Evolutionary conservation across 1,140 invertebrate genomes (phyloP).

Genomic region (Anadara kagoshimensis): DNA sequence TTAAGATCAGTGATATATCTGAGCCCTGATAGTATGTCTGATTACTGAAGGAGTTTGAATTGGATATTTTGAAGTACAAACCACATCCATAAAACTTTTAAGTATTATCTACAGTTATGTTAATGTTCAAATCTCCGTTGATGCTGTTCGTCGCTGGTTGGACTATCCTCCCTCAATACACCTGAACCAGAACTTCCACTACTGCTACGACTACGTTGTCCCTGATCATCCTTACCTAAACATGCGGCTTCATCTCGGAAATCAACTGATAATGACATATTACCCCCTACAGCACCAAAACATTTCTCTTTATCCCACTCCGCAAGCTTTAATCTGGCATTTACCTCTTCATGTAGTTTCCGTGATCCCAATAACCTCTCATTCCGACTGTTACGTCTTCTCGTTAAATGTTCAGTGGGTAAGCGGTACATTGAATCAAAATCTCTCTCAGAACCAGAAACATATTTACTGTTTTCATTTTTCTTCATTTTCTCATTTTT

Average conservation of each 20-base stretch:
- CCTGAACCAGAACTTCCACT: slow-evolving; percentile 26
- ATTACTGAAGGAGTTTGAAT: too few relatives aligned
- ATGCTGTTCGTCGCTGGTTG: not conserved
- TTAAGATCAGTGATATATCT: too few relatives aligned
- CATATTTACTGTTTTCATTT: slow-evolving; percentile 26
- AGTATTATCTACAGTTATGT: too few relatives aligned
- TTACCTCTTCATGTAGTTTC: slow-evolving; percentile 31
- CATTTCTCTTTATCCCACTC: slow-evolving; percentile 30
- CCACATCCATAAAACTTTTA: too few relatives aligned
- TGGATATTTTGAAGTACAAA: too few relatives aligned
- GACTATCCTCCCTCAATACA: not conserved
- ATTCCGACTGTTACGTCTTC: not conserved
- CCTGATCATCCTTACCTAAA: not conserved
- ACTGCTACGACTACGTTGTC: slow-evolving; percentile 22
- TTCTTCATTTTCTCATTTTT: slow-evolving; percentile 35
- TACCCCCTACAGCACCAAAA: slow-evolving; percentile 29
- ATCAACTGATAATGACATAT: not conserved
- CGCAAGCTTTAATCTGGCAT: slow-evolving; percentile 16
- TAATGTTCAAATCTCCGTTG: slow-evolving; percentile 11
- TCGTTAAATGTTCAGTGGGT: slow-evolving; percentile 35
- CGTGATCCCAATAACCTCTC: slow-evolving; percentile 13
- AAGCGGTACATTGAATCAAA: slow-evolving; percentile 38
- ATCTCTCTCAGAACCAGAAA: slow-evolving; percentile 23
- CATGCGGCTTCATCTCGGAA: slow-evolving; percentile 1
- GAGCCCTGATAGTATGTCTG: too few relatives aligned